Percentiles rank a stretch among this genome's conserved stretches.
These are phyloP conservation scores for Chauna torquata DNA, from an alignment of 2,113 vertebrate genomes.

Conservation along the genomic window DNA sequence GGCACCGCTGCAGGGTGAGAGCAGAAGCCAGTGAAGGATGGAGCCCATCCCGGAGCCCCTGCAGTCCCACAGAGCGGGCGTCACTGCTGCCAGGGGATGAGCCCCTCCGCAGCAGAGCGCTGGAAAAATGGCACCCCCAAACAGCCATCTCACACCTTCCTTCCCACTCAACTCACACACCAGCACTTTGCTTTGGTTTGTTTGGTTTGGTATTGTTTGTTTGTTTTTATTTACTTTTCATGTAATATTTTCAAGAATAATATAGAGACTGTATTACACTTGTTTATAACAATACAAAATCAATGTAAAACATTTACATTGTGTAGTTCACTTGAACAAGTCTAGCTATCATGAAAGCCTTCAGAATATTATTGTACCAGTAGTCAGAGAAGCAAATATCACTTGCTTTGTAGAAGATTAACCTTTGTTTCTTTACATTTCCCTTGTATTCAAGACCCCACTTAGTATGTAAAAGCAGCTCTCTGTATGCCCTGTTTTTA, in stretches of 20 bases:
- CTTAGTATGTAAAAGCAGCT: not conserved
- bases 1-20: rapidly evolving
- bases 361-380: not conserved
- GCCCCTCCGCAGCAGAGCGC: rapidly evolving
- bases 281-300: not conserved
- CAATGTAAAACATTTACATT: not conserved
- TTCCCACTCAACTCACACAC: not conserved
- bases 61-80: no score
- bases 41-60: not conserved
- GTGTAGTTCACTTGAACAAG: not conserved
- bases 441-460: not conserved
- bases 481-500: not conserved
- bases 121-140: not conserved
- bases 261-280: not conserved
- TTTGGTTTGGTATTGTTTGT: not conserved
- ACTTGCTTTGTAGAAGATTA: not conserved
- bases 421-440: not conserved
- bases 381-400: not conserved
- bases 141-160: not conserved
- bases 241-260: not conserved
- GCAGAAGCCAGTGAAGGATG: rapidly evolving
- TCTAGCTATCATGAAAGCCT: not conserved
- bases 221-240: not conserved
- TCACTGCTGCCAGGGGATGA: not conserved
- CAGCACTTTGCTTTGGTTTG: not conserved